These are phyloP conservation scores for Turritopsis rubra DNA, from an alignment of 30 jellyfish, hydroid and myxozoan species.

Conservation along the genomic window DNA sequence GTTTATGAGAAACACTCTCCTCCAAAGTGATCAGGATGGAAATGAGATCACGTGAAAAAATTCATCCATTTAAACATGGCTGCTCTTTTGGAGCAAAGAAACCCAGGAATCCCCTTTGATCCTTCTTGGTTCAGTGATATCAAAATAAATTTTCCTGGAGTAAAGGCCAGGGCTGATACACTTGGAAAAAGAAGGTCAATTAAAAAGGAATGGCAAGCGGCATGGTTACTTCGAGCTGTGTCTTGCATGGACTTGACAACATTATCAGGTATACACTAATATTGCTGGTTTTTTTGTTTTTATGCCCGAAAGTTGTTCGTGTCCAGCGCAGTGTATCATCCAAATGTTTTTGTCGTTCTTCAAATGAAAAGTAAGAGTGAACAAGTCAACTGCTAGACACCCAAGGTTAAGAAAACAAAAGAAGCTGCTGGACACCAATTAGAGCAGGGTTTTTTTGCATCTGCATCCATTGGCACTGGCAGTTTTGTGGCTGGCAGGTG, in stretches of 20 bases:
- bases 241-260: conserved; percentile 84
- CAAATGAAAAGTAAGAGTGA: not conserved
- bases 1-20: not conserved
- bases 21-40: not conserved
- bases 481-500: too few species aligned
- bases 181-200: conserved; percentile 72
- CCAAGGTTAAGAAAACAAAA: too few species aligned
- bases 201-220: conserved; percentile 96
- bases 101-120: conserved; percentile 79
- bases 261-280: conserved; percentile 46
- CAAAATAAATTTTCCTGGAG: conserved; percentile 71
- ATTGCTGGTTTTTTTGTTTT: not conserved
- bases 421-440: not conserved
- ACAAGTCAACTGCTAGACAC: not conserved
- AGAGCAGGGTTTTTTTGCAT: not conserved
- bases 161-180: conserved; percentile 68
- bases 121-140: conserved; percentile 72
- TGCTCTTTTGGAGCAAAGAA: conserved; percentile 36
- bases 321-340: too few species aligned
- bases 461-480: too few species aligned
- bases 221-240: conserved; percentile 81
- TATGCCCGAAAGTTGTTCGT: too few species aligned
- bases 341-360: not conserved
- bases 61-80: conserved; percentile 6
- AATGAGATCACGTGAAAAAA: not conserved